Base-by-base conservation (phyloP, 2,113 vertebrate genomes). In the Halichoeres trimaculatus region DNA sequence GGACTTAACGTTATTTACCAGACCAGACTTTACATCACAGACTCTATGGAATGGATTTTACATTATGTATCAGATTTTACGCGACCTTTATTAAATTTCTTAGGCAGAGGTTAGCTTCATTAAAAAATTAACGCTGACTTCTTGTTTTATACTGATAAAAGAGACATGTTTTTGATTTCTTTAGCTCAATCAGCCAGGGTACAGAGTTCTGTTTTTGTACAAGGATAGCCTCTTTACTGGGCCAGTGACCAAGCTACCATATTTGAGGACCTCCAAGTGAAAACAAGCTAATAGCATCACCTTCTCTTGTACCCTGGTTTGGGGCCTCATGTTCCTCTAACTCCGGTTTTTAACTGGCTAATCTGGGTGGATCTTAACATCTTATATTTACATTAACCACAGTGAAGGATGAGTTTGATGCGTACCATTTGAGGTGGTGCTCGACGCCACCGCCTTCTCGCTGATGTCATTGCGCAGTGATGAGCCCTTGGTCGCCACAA, bases 361-460 rank as follows among this genome's bases (percentile, higher is more conserved):
- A 72, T n/a, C 9, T 56, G 59, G 38, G 50, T 20, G 26, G 38
- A 9, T 45, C 48, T 19, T 1, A 24, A 23, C 26, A 59, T 70
- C 43, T 48, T 24, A 64, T 45, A 60, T 68, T 47, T 23, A 47
- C 64, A 72, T 64, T 38, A 72, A 56, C 56, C 74, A 48, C 20
- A n/a, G 69, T 3, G 55, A 9, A 34, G 41, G 55, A 62, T 52
- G 59, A 62, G 68, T 16, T 22, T 45, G 30, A 43, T 30, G 34
- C 52, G 4, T 95, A 99, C 98, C 98, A 81, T 98, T 99, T 85
- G 97, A 99, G 69, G 98, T 99, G 85, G 98, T 99, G 94, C 98
- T 99, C 86, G 98, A 99, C 89, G 98, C 97, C 89, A 97, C 96
- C 0, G 97, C 98, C 93, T 99, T 99, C 93, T 99, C 98, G 36